Evolutionary conservation across 2,797 vertebrate genomes (phyloP).

Genomic region (Hipposideros larvatus): DNA sequence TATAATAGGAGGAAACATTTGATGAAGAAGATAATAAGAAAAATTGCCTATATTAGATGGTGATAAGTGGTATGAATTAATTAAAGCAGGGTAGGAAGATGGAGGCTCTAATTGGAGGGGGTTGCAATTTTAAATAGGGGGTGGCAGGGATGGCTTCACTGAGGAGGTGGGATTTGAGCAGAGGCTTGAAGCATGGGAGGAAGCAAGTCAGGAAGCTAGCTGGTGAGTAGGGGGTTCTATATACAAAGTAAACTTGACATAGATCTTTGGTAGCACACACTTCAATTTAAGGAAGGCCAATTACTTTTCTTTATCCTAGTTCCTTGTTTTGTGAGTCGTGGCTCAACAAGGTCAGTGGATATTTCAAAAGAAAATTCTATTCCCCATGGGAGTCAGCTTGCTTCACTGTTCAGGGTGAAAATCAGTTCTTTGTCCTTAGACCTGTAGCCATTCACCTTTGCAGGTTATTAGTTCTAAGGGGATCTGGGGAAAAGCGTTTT

Average conservation of each 20-base stretch:
- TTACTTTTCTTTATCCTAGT: not conserved
- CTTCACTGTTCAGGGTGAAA: not conserved
- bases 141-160: not conserved
- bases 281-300: not conserved
- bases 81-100: not conserved
- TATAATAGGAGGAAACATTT: not conserved
- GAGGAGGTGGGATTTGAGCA: not conserved
- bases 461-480: not conserved
- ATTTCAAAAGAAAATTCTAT: not conserved
- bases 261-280: not conserved
- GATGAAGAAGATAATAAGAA: not conserved
- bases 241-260: not conserved
- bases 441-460: not conserved
- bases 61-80: not conserved
- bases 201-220: not conserved
- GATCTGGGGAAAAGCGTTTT: not conserved
- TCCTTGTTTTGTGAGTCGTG: not conserved
- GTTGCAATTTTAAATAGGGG: not conserved
- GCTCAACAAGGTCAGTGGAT: not conserved
- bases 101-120: not conserved
- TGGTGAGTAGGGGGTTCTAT: not conserved
- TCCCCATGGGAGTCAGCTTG: not conserved
- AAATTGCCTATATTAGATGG: not conserved
- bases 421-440: not conserved
- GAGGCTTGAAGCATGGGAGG: not conserved